Base-by-base conservation (phyloP, 2,888 invertebrate genomes). In the Acleris literana region DNA sequence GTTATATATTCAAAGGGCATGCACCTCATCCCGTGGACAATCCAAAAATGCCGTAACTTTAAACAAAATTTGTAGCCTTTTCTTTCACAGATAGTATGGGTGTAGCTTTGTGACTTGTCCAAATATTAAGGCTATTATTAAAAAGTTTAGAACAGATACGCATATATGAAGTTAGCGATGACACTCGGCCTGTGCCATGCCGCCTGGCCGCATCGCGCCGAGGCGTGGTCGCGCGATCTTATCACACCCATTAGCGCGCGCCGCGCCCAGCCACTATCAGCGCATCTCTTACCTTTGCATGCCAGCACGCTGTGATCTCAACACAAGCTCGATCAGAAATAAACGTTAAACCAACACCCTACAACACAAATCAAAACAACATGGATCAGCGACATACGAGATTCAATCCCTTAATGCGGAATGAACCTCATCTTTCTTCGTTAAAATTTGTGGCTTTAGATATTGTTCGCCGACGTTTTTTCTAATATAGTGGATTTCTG, bases 181-280 rank as follows among this genome's bases (percentile, higher is more conserved):
- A 62, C 65, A 33, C n/a, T 29, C 55, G 51, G 61, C 33, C 53
- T 39, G 64, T 59, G 55, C 56, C 29, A 43, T 49, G 62, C 68
- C 48, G 54, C 55, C 51, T 60, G 65, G 17, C 39, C 64, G 71
- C 64, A 69, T 68, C 71, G 73, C 76, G 74, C 73, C 79, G 78
- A 86, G 90, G 90, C 90, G 89, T 88, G 91, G 88, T 85, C 84
- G 82, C 80, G 79, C 80, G 91, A 90, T 91, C 84, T 85, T 90
- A 92, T 91, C 91, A 78, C 77, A 72, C 81, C 87, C 88, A 90
- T 92, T 92, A 92, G 91, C 89, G 81, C 83, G 82, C 81, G 81
- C 87, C 85, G 84, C 88, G 86, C 87, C 87, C 87, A 83, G 84
- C 81, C 83, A 81, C 86, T 88, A 89, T 90, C 89, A 77, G 77